Conservation (phyloP, 2,888 invertebrate species). For the Notodonta ziczac region DNA sequence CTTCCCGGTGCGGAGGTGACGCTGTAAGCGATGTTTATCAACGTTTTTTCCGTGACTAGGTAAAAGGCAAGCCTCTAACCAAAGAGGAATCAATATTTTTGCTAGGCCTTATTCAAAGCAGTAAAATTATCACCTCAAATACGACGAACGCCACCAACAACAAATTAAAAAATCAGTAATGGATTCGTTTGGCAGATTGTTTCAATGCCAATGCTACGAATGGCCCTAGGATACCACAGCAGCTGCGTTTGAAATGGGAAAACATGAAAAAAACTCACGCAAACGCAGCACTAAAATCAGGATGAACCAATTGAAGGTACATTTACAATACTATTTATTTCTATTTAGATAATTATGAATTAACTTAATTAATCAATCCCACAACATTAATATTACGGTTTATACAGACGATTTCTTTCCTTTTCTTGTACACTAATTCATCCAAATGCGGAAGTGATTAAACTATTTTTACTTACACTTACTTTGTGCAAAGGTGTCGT, state of each 20-base stretch:
- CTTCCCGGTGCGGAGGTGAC: too few relatives aligned
- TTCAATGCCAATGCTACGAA: slow-evolving; percentile 1
- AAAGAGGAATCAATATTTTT: not conserved
- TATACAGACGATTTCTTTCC: too few relatives aligned
- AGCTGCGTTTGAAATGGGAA: slow-evolving; percentile 11
- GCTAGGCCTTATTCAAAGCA: not conserved
- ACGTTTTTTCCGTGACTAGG: too few relatives aligned
- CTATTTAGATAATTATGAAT: too few relatives aligned
- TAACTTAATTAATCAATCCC: too few relatives aligned
- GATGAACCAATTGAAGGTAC: slow-evolving; percentile 7
- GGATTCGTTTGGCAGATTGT: not conserved
- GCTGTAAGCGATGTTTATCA: too few relatives aligned
- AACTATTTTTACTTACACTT: too few relatives aligned
- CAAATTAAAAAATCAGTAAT: slow-evolving; percentile 1
- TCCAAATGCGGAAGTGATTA: too few relatives aligned
- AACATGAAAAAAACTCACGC: slow-evolving; percentile 10
- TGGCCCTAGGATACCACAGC: slow-evolving; percentile 3
- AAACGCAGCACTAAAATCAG: slow-evolving; percentile 9
- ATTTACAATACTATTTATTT: too few relatives aligned
- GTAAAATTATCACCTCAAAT: not conserved
- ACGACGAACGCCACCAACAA: not conserved
- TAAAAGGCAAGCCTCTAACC: not conserved
- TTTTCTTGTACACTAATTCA: too few relatives aligned
- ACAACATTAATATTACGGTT: not conserved
- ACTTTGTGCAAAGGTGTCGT: too few relatives aligned